A percentile compares a stretch with the other conserved stretches of the same genome.
These are phyloP conservation scores for Hyles euphorbiae DNA, from an alignment of 1,140 invertebrate genomes.

Conservation along the genomic window DNA sequence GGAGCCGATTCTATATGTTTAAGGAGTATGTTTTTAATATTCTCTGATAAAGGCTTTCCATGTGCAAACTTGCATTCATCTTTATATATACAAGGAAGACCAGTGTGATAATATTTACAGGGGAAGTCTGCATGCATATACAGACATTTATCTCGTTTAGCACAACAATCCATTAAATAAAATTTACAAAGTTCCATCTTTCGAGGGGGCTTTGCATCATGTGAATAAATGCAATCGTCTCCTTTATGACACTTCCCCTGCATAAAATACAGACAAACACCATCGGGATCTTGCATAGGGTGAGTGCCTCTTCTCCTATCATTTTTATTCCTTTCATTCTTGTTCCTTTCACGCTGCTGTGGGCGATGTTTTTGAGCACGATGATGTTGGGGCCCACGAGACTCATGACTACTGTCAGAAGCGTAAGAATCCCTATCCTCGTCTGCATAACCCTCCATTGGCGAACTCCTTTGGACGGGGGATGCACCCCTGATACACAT, in stretches of 20 bases:
- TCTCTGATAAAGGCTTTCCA: constrained; percentile 86
- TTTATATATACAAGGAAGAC: constrained; percentile 88
- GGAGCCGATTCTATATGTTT: constrained; percentile 93
- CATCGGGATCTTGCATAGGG: constrained; percentile 79
- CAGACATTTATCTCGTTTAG: constrained; percentile 95
- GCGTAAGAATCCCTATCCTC: constrained; percentile 73
- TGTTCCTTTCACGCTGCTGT: constrained; percentile 65
- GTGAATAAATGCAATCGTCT: constrained; percentile 87
- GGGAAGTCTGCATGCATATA: constrained; percentile 99
- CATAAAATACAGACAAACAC: constrained; percentile 87
- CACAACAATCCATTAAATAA: constrained; percentile 96
- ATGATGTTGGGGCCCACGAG: constrained; percentile 53
- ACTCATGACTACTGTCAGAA: constrained; percentile 75
- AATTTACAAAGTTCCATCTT: constrained; percentile 98
- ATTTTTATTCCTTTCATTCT: constrained; percentile 48
- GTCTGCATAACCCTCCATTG: constrained; percentile 40
- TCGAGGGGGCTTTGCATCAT: constrained; percentile 86
- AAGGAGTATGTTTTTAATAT: constrained; percentile 80
- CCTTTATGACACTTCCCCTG: constrained; percentile 91
- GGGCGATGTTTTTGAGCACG: constrained; percentile 46
- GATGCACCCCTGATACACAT: constrained; percentile 85
- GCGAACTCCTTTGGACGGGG: constrained; percentile 69
- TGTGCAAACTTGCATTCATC: constrained; percentile 96
- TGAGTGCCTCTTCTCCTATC: constrained; percentile 63
- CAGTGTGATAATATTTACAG: constrained; percentile 97